Conservation (phyloP, 2,797 vertebrate species). For the Naso thynnoides region DNA sequence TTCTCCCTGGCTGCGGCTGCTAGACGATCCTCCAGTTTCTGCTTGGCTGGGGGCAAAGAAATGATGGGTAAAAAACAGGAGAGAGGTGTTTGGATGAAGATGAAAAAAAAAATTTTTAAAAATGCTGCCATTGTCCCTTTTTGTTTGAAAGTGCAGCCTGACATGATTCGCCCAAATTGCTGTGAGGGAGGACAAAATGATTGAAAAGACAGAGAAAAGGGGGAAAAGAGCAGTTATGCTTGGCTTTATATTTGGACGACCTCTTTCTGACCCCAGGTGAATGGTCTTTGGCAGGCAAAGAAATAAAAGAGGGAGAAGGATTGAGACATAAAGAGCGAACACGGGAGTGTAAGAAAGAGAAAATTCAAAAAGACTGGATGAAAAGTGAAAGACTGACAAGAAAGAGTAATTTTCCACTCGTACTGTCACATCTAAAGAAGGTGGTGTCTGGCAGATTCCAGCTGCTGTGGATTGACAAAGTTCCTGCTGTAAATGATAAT, state of each 20-base stretch:
- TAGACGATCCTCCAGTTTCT: conserved; percentile 96
- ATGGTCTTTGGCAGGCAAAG: conserved; percentile 1
- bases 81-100: conserved; percentile 28
- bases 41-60: conserved; percentile 88
- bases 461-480: conserved; percentile 20
- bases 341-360: not conserved
- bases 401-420: conserved; percentile 22
- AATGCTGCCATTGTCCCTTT: not conserved
- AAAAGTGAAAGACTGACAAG: conserved; percentile 8
- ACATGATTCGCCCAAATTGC: not conserved
- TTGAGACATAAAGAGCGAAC: not conserved
- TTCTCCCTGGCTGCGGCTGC: conserved; percentile 97
- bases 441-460: conserved; percentile 15
- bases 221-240: not conserved
- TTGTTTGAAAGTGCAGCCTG: conserved; percentile 3
- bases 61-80: conserved; percentile 38
- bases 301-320: conserved; percentile 7
- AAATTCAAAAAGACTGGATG: not conserved
- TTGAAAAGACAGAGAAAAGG: not conserved
- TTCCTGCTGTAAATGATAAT: conserved; percentile 21
- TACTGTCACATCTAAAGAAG: conserved; percentile 21
- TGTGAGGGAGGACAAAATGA: not conserved
- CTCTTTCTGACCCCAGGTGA: conserved; percentile 3
- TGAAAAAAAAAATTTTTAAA: not conserved
- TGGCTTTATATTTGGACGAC: not conserved